A percentile compares a stretch with the other conserved stretches of the same genome.
Conservation (phyloP, 2,888 invertebrate genomes). For the Cephus rjabovi region DNA sequence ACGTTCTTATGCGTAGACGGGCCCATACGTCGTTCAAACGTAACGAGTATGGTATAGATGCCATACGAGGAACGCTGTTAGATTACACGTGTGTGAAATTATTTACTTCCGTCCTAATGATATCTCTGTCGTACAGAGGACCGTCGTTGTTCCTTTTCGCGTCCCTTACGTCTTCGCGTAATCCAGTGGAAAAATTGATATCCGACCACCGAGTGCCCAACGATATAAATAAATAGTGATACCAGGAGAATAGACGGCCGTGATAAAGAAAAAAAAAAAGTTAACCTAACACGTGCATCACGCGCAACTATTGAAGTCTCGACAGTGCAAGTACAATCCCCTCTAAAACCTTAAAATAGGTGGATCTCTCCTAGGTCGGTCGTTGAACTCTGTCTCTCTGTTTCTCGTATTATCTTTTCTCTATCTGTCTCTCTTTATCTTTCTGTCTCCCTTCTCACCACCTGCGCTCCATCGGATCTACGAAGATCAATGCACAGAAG, state of each 20-base stretch:
- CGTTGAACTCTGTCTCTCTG: background rate
- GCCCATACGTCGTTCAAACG: background rate
- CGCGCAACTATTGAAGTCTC: background rate
- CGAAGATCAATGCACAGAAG: background rate
- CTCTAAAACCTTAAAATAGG: background rate
- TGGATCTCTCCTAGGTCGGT: background rate
- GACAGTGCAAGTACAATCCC: background rate
- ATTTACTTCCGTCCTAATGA: background rate
- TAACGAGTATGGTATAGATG: background rate
- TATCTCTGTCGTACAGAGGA: background rate
- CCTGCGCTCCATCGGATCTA: background rate
- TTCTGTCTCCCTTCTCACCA: background rate
- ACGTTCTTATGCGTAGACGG: slow-evolving; percentile 14
- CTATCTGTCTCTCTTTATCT: background rate
- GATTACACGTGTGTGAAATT: background rate
- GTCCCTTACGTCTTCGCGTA: background rate
- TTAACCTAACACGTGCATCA: background rate
- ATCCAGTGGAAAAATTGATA: background rate
- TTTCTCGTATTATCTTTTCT: background rate
- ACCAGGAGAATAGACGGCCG: background rate
- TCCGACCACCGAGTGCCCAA: background rate
- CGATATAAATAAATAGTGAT: background rate
- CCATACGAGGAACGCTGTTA: background rate
- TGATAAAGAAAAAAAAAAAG: background rate
- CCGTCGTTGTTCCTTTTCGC: background rate